Conservation (phyloP, 2,797 vertebrate species). For the Cetoscarus ocellatus region DNA sequence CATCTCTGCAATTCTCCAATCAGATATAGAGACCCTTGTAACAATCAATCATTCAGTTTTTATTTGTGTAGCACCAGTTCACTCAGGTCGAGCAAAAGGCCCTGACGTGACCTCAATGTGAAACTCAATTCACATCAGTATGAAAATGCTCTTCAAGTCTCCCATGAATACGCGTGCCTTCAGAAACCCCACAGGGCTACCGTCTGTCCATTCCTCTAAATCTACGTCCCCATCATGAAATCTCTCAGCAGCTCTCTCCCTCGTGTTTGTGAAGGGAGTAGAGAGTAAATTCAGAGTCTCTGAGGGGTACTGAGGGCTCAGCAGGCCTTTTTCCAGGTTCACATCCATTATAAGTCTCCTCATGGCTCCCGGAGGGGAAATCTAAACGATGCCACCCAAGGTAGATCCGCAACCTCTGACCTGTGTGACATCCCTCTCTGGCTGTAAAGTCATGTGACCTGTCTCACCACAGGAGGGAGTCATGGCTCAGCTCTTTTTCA, state of each 20-base stretch:
- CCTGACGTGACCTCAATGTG: no score
- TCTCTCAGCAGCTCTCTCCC: constrained; percentile 42
- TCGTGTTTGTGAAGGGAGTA: constrained; percentile 46
- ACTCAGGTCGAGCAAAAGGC: no score
- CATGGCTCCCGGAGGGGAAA: constrained; percentile 69
- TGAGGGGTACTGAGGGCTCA: constrained; percentile 43
- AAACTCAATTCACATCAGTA: constrained; percentile 4
- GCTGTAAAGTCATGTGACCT: constrained; percentile 58
- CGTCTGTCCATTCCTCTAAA: constrained; percentile 10
- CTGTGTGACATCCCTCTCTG: constrained; percentile 61
- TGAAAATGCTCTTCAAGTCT: not conserved
- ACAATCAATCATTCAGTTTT: no score
- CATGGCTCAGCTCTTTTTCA: constrained; percentile 52
- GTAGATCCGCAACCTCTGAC: constrained; percentile 76
- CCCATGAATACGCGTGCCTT: constrained; percentile 3
- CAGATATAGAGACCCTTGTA: no score
- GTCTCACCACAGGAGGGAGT: constrained; percentile 50
- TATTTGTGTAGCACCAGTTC: no score
- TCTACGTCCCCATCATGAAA: constrained; percentile 29
- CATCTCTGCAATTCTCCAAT: no score
- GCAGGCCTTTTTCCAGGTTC: constrained; percentile 48
- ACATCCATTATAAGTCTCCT: constrained; percentile 68
- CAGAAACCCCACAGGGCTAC: not conserved
- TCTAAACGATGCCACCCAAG: constrained; percentile 79
- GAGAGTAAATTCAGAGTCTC: constrained; percentile 29